These are phyloP conservation scores for Tenrec ecaudatus DNA, from an alignment of 2,113 vertebrate genomes.

Conservation along the genomic window DNA sequence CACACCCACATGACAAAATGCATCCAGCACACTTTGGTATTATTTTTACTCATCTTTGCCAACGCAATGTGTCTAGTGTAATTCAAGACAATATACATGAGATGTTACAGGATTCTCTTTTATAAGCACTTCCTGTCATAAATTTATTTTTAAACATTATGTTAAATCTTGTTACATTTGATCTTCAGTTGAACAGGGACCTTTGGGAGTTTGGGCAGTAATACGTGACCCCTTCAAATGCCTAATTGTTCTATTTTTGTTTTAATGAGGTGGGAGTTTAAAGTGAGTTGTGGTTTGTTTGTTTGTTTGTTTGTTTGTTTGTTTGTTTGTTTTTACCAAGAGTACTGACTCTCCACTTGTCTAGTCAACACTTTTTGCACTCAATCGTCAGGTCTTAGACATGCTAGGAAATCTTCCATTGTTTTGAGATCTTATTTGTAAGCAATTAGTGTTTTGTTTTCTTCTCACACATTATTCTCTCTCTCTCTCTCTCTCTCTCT, in stretches of 20 bases:
- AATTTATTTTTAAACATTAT: neutral
- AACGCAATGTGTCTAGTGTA: neutral
- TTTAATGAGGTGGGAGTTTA: neutral
- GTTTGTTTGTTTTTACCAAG: neutral
- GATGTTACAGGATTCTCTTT: neutral
- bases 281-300: neutral
- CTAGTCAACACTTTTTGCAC: neutral
- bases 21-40: neutral
- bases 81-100: neutral
- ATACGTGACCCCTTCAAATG: neutral
- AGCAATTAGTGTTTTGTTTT: neutral
- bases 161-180: neutral
- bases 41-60: neutral
- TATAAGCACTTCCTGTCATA: neutral
- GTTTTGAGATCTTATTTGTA: conserved; percentile 1
- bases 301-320: neutral
- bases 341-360: neutral
- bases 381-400: neutral
- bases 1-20: neutral
- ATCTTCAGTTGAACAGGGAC: neutral
- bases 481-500: too few species aligned
- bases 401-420: neutral
- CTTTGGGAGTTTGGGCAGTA: neutral
- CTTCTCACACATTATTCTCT: too few species aligned
- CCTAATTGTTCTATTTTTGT: neutral